Evolutionary conservation across 30 jellyfish, hydroid and myxozoan species (phyloP), one percentile per base, ranked within the genome.

Genomic region (Aurelia aurita): DNA sequence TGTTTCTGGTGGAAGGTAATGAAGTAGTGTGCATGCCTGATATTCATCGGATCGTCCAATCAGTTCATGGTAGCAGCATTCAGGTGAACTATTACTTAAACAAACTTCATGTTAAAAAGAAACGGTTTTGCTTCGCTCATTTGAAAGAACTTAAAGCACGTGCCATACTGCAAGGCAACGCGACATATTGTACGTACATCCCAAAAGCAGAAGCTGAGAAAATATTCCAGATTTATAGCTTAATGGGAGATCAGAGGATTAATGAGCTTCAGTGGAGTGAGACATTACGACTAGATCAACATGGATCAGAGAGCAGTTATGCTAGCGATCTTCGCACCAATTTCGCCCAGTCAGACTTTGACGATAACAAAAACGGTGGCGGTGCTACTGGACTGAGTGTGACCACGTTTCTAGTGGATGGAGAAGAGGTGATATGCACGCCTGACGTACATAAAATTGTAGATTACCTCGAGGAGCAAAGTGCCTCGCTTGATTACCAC

Each of bases 21-120:
- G 99, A 94, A 29, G 99, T 94, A 26, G 99, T 94, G 15, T 94
- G 99, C 65, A 94, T 94, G 99, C 99, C 99, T 2, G 99, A 94
- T 72, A 89, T 94, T 16, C 99, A 94, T 60, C 85, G 86, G 60
- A 81, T 94, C 6, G 99, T 88, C 49, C 99, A 94, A 26, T 72
- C 87, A 21, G 96, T 79, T 16, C 99, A 94, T 66, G 99, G 99
- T 3, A 94, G 94, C 72, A 89, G 97, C 94, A 94, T 94, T 45
- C 99, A 94, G 74, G 99, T 94, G 47, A 94, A 94, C 43, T 94
- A 94, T 51, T 94, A 94, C 65, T 82, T 94, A 26, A 94, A 94
- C 80, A 94, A 94, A 59, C 92, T 94, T 23, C 85, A 75, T 54
- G 99, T 94, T 34, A 95, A 94, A 65, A 94, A 94, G 95, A 82